Base-by-base conservation (phyloP, 1,140 invertebrate genomes). In the Neodiprion virginianus region DNA sequence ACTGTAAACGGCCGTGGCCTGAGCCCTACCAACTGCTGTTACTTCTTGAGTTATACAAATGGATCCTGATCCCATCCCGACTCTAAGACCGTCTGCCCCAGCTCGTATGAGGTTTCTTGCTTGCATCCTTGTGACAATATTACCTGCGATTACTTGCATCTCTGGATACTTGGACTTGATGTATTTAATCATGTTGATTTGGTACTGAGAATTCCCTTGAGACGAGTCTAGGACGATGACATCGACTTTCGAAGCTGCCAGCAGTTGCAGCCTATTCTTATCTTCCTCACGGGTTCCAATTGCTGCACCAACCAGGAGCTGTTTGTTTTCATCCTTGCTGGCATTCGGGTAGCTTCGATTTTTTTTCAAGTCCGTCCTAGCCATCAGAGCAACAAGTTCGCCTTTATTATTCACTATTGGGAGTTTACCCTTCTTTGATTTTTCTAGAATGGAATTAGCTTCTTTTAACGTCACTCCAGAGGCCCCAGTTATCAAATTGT, bases 31-130 rank as follows among this genome's bases (percentile, higher is more conserved):
- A 75, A 99, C 98, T 7, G 98, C 99, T 98, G 99, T 99, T 0
- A 99, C 98, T 92, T 99, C 98, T 89, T 99, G 98, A 5, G 98
- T 99, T 66, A 99, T 99, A 85, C 98, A 99, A 80, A 99, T 99
- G 8, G 97, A 99, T 0, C 98, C 98, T 86, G 95, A 97, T 10
- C 98, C 98, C 98, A 99, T 99, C 40, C 98, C 98, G 65, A 99
- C 97, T 78, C 98, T 91, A 14, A 99, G 88, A 21, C 94, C 98
- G 91, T 99, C 98, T 7, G 95, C 98, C 65, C 98, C 98, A 74
- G 97, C 98, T 81, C 99, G 96, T 80, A 99, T 99, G 14, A 99
- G 91, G 89, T 97, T 98, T 87, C 98, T 98, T 0, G 98, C 98
- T 90, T 99, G 98, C 74, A 92, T 92, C 50, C 94, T 93, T 23